Evolutionary conservation across 2,113 vertebrate genomes (phyloP).

Genomic region (Mungos mungo): DNA sequence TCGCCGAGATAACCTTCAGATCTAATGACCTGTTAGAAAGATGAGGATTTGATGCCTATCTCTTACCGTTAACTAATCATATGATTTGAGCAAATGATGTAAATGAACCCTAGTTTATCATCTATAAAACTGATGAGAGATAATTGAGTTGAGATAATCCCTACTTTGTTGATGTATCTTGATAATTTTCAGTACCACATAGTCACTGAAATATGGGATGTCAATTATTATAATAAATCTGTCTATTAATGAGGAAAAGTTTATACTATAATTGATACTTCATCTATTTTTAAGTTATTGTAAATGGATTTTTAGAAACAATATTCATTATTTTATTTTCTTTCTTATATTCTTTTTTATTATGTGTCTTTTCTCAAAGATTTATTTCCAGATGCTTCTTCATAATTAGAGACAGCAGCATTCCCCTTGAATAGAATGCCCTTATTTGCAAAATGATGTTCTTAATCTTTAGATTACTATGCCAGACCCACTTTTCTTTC

Average conservation of each 20-base stretch:
- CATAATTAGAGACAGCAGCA: not conserved
- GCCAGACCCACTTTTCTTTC: not conserved
- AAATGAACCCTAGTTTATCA: not conserved
- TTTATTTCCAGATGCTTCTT: not conserved
- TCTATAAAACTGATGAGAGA: not conserved
- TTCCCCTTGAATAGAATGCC: not conserved
- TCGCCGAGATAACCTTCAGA: not conserved
- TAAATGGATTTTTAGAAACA: not conserved
- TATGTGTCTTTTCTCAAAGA: not conserved
- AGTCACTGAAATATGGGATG: not conserved
- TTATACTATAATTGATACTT: not conserved
- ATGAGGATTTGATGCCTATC: not conserved
- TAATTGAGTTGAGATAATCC: not conserved
- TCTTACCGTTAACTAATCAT: not conserved
- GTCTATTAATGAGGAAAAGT: not conserved
- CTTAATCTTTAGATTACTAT: not conserved
- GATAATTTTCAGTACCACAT: not conserved
- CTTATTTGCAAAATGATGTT: not conserved
- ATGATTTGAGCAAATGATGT: not conserved
- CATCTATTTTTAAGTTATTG: not conserved
- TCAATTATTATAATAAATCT: not conserved
- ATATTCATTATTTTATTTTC: not conserved
- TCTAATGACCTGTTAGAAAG: not conserved
- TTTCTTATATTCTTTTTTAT: not conserved
- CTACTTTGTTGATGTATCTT: not conserved